Evolutionary conservation across 1,140 invertebrate species (phyloP), one percentile per base, ranked within the genome.

Genomic region (Cydia amplana): DNA sequence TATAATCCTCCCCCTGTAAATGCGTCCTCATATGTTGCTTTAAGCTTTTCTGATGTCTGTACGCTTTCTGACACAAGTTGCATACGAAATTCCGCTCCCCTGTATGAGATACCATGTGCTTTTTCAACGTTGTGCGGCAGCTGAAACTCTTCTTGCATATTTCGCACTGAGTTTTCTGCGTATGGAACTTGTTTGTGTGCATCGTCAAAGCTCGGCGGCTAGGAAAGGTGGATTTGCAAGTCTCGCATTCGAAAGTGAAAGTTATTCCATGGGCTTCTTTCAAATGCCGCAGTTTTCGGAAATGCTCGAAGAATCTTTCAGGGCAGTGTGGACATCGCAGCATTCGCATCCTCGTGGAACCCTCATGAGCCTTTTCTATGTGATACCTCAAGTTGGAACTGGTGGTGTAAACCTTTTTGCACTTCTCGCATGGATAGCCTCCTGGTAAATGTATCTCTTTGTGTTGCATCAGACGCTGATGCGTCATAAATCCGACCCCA

Each of bases 31-130:
- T 92, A 80, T 96, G 95, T 55, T 95, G 93, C 73, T 95, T 94
- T 92, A 96, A 94, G 78, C 94, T 95, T 80, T 96, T 95, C 78
- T 95, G 94, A 65, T 95, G 93, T 3, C 94, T 95, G 85, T 95
- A 96, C 9, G 93, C 84, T 72, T 95, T 93, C 28, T 93, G 88
- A 79, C 95, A 96, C 7, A 94, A 80, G 23, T 80, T 79, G 77
- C 94, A 95, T 0, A 91, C 82, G 74, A 93, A 94, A n/a, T 94
- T 94, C 23, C 93, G 89, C 73, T 95, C 95, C 0, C 95, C 95
- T 3, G 95, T 95, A 79, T 96, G 95, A 2, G 93, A 94, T n/a
- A 95, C 85, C 91, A 96, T 96, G 88, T 97, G 96, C 74, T 93
- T 96, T 94, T 91, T 96, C 87, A 85, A 94, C 78, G 80, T 95